A percentile compares a stretch with the other conserved stretches of the same genome.
phyloP scores from a whole-genome alignment of 1,140 invertebrate species.

The Anoplophora glabripennis region DNA sequence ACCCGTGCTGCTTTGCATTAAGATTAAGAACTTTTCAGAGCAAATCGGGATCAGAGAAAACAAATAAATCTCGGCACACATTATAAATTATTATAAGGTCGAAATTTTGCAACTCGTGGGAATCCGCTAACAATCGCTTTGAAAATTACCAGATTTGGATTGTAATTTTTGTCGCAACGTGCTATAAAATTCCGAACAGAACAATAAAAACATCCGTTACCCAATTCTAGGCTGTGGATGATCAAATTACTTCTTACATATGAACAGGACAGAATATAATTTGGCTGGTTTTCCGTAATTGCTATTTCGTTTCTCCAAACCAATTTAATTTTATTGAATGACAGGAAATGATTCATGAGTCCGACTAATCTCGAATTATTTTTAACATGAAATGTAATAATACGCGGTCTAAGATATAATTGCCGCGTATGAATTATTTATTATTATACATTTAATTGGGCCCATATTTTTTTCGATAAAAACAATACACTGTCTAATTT shows the following conservation, averaged over 20 bases:
- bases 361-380: slow-evolving; percentile 13
- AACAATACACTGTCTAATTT: slow-evolving; percentile 11
- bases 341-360: slow-evolving; percentile 27
- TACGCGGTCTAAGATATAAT: slow-evolving; percentile 13
- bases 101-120: slow-evolving; percentile 26
- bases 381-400: slow-evolving; percentile 17
- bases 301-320: slow-evolving; percentile 14
- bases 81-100: slow-evolving; percentile 12
- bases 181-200: slow-evolving; percentile 8
- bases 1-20: background rate
- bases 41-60: slow-evolving; percentile 20
- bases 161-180: slow-evolving; percentile 16
- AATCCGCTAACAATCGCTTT: slow-evolving; percentile 24
- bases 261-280: slow-evolving; percentile 16
- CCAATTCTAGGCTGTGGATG: background rate
- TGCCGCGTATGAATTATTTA: slow-evolving; percentile 15
- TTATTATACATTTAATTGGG: slow-evolving; percentile 11
- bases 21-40: slow-evolving; percentile 23
- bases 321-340: slow-evolving; percentile 15
- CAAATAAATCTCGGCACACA: slow-evolving; percentile 16
- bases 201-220: slow-evolving; percentile 11
- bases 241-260: background rate
- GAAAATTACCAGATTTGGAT: slow-evolving; percentile 26
- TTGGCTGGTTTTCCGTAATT: slow-evolving; percentile 18
- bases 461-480: slow-evolving; percentile 12